Evolutionary conservation across 2,888 invertebrate genomes (phyloP), one percentile per base, ranked within the genome.

Genomic region (Sericinus montela): DNA sequence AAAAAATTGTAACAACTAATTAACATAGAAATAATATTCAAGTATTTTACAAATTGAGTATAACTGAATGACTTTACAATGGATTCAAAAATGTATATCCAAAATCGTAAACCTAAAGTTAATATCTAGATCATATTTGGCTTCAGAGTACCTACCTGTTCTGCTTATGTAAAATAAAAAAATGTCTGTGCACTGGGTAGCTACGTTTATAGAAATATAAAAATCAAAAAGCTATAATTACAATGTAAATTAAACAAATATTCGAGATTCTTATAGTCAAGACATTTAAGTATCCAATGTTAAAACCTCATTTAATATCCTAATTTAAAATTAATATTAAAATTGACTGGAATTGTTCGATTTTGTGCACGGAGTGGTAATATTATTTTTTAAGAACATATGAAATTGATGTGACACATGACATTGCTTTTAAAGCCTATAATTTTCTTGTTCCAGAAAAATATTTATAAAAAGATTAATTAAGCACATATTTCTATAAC

Each of bases 221-320:
- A 36, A 36, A 19, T 36, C n/a, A n/a, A 36, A 19, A 10, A 36
- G 8, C 2, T 36, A 19, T 6, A 16, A n/a, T n/a, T n/a, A n/a
- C n/a, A n/a, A n/a, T 25, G 7, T 19, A 10, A 25, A 11, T 13
- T 39, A 13, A 7, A 13, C 7, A 36, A 16, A 36, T 25, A 9
- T 13, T 9, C 11, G 45, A 45, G 45, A 45, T 45, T 45, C 45
- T 30, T 23, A 16, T 19, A 13, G 45, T 45, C 45, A 30, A 30
- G 38, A 11, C 16, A 11, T 51, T 32, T 30, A 47, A 43, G 52
- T 50, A 53, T 52, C 45, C 46, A 48, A 58, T 51, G 53, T 11
- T 45, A 45, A 45, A 45, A 45, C 30, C 10, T 19, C 8, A 19
- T 36, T 36, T 32, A 32, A 11, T 5, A 32, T 11, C 11, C 5